Base-by-base conservation (phyloP, 2,888 invertebrate species). In the Syrista parreyssii region DNA sequence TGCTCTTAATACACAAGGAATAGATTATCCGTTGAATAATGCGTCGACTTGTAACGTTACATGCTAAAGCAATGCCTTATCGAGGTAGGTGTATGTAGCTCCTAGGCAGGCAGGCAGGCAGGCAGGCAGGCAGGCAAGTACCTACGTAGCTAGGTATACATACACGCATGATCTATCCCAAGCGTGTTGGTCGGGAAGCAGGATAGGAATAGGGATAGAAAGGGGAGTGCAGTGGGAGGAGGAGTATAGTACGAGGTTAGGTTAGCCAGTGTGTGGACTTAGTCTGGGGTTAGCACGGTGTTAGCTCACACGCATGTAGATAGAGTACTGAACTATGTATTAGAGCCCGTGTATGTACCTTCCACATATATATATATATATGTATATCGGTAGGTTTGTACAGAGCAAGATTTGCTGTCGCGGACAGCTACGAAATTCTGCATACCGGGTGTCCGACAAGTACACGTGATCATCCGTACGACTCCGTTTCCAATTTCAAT, bases 251-350 rank as follows among this genome's bases (percentile, higher is more conserved):
- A 80, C 77, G 80, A 74, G 82, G 83, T 81, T 79, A 84, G 83
- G 85, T 81, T 84, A 80, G 83, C 79, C 84, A 79, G 81, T 80
- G 83, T 86, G 85, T 84, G 85, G 87, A 86, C 84, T 86, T 84
- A 84, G 86, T 82, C 85, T 75, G 82, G 81, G 83, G 85, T 85
- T 86, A 85, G 86, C 83, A 82, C 86, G 85, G 88, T 88, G 89
- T 89, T 89, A 84, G 87, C 88, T 84, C 84, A 82, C 85, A 83
- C 87, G 85, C 86, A 86, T 87, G 88, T 87, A 88, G 88, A 87
- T 89, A 86, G 87, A 88, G 86, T 86, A 85, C 87, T 88, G 86
- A 89, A 88, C 89, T 89, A 88, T 89, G 89, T 89, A 89, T 89
- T 87, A 89, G 87, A 88, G 82, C 79, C 86, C n/a, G n/a, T n/a